Conservation (phyloP, 2,888 invertebrate genomes). For the Pantelozetes paolii region DNA sequence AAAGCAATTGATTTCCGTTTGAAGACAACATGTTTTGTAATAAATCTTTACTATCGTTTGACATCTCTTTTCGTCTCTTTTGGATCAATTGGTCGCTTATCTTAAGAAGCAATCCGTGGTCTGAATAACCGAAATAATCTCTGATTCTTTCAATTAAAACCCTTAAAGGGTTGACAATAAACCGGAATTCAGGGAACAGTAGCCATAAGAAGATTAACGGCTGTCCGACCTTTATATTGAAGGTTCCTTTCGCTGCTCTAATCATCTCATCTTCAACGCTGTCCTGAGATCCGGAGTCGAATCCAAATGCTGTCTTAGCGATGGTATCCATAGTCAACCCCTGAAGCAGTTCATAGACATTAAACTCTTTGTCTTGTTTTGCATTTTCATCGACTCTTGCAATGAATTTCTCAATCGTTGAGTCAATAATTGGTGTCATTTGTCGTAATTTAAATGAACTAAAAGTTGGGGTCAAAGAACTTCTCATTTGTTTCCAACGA, state of each 20-base stretch:
- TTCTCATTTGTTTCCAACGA: conserved; percentile 47
- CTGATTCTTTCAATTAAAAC: neutral
- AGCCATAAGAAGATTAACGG: neutral
- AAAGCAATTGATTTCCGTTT: neutral
- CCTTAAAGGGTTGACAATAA: conserved; percentile 1
- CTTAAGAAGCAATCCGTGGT: neutral
- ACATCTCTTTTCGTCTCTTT: neutral
- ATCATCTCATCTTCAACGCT: conserved; percentile 41
- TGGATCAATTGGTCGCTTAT: neutral
- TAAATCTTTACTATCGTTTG: neutral
- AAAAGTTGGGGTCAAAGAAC: conserved; percentile 46
- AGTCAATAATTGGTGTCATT: conserved; percentile 40
- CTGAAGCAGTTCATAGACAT: conserved; percentile 45
- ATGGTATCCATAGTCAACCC: conserved; percentile 46
- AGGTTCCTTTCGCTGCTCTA: conserved; percentile 18
- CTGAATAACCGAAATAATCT: conserved; percentile 14
- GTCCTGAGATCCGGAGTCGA: conserved; percentile 44
- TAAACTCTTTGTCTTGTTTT: conserved; percentile 42
- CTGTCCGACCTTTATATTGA: conserved; percentile 1
- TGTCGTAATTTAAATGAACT: conserved; percentile 45
- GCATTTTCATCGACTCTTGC: conserved; percentile 35
- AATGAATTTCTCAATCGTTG: conserved; percentile 37
- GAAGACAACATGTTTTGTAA: conserved; percentile 9
- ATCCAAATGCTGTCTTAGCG: conserved; percentile 45
- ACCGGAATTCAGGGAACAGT: conserved; percentile 2